Base-by-base conservation (phyloP, 1,140 invertebrate species). In the Halotydeus destructor region DNA sequence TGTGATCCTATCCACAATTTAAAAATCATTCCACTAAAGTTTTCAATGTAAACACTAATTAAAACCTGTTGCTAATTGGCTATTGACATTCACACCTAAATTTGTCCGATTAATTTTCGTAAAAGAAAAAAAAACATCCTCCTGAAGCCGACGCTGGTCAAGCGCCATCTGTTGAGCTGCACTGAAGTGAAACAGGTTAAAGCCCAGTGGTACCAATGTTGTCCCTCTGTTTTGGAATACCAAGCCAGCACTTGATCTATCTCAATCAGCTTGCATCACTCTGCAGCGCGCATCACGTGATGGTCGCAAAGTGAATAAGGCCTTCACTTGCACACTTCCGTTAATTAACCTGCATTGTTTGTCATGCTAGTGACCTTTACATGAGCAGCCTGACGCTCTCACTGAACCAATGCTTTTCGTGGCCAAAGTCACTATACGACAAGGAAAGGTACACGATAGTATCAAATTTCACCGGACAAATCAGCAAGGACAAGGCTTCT, bases 201-300 rank as follows among this genome's bases (percentile, higher is more conserved):
- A n/a, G n/a, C n/a, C n/a, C n/a, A n/a, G n/a, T n/a, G 28, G 65
- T 18, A 52, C 71, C 19, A 76, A 75, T 53, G 55, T 72, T 21
- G 57, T 50, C 50, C 56, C 77, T 47, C 69, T 73, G 18, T 51
- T 67, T 27, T 69, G 65, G 45, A 73, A 78, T 48, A 73, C 74
- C 53, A 68, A 67, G 54, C 81, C 83, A 11, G 74, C 86, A 60
- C 58, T 88, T 1, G 79, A 76, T 59, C 78, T 76, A 47, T 86
- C 88, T 16, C 68, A 49, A n/a, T 89, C 85, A 22, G 86, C 86
- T 0, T 93, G 86, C 57, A 75, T 94, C 34, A 85, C 81, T 22
- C 58, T 91, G 30, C 86, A 94, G 57, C 89, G 85, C 82, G 88
- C 84, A 12, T 79, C 81, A 57, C 66, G 88, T 42, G 84, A 93